Percentiles rank a stretch among this genome's conserved stretches.
phyloP scores from a whole-genome alignment of 2,797 vertebrate genomes.

The Synaphobranchus kaupii region DNA sequence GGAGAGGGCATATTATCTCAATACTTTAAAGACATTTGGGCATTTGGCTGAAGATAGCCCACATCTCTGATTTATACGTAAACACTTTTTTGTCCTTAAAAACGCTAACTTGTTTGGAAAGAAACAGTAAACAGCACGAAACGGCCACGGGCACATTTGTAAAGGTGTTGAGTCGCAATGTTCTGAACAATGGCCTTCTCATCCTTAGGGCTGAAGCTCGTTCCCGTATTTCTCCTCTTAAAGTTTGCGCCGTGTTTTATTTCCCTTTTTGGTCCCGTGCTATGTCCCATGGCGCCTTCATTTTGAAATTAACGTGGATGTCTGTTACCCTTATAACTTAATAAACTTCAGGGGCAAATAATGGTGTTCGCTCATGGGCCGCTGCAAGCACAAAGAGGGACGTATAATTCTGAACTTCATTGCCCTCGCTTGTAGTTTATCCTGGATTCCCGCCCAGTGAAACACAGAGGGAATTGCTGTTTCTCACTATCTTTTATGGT shows the following conservation, averaged over 20 bases:
- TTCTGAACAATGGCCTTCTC: slow-evolving; percentile 65
- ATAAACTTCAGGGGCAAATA: slow-evolving; percentile 71
- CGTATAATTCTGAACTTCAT: slow-evolving; percentile 41
- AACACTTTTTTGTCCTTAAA: not conserved
- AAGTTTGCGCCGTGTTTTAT: slow-evolving; percentile 61
- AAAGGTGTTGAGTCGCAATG: slow-evolving; percentile 51
- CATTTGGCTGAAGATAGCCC: slow-evolving; percentile 9
- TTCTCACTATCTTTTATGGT: not conserved
- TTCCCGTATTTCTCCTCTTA: slow-evolving; percentile 61
- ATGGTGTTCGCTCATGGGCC: slow-evolving; percentile 47
- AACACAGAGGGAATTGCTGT: slow-evolving; percentile 45
- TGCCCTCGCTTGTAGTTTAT: slow-evolving; percentile 50
- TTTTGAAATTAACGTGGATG: slow-evolving; percentile 66
- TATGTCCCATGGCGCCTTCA: slow-evolving; percentile 57
- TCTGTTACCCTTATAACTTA: slow-evolving; percentile 68
- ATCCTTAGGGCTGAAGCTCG: slow-evolving; percentile 53
- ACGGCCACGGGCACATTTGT: slow-evolving; percentile 52
- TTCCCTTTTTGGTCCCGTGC: slow-evolving; percentile 34
- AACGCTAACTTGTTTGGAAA: not conserved
- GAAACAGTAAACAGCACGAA: slow-evolving; percentile 23
- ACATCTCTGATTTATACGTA: slow-evolving; percentile 10
- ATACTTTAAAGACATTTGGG: not conserved
- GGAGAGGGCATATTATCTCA: slow-evolving; percentile 6
- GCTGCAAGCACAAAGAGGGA: slow-evolving; percentile 38
- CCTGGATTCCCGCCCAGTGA: slow-evolving; percentile 58